phyloP scores from a whole-genome alignment of 2,888 invertebrate species.

The Copidosoma aretas region DNA sequence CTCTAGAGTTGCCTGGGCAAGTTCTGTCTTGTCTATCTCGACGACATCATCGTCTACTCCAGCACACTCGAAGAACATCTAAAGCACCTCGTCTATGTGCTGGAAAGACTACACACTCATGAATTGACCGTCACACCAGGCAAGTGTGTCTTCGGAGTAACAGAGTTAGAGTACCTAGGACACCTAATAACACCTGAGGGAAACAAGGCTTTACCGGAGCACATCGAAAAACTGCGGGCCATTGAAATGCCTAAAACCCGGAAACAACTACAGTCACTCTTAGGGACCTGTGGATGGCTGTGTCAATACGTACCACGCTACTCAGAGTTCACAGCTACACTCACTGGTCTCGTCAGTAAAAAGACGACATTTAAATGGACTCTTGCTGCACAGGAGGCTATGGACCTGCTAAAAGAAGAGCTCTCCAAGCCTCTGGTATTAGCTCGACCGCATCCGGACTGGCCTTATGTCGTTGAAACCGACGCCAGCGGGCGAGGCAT shows the following conservation, averaged over 20 bases:
- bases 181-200: too few species aligned
- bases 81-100: background rate
- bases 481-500: slow-evolving; percentile 28
- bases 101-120: background rate
- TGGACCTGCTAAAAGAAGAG: background rate
- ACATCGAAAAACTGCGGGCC: too few species aligned
- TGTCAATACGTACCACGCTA: slow-evolving; percentile 21
- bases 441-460: slow-evolving; percentile 5
- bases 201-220: too few species aligned
- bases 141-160: too few species aligned
- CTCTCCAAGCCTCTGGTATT: background rate
- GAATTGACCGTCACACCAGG: too few species aligned
- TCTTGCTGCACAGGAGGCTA: background rate
- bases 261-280: background rate
- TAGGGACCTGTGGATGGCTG: slow-evolving; percentile 29
- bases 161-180: too few species aligned
- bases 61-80: slow-evolving; percentile 38
- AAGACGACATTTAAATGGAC: slow-evolving; percentile 5
- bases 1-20: slow-evolving; percentile 39
- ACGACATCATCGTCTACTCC: slow-evolving; percentile 47
- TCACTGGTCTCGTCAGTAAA: slow-evolving; percentile 8
- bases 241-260: too few species aligned
- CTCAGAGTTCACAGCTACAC: slow-evolving; percentile 3
- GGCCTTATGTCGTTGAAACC: slow-evolving; percentile 21
- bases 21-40: slow-evolving; percentile 44